Conservation (phyloP, 2,888 invertebrate genomes). For the Glaucopsyche alexis region DNA sequence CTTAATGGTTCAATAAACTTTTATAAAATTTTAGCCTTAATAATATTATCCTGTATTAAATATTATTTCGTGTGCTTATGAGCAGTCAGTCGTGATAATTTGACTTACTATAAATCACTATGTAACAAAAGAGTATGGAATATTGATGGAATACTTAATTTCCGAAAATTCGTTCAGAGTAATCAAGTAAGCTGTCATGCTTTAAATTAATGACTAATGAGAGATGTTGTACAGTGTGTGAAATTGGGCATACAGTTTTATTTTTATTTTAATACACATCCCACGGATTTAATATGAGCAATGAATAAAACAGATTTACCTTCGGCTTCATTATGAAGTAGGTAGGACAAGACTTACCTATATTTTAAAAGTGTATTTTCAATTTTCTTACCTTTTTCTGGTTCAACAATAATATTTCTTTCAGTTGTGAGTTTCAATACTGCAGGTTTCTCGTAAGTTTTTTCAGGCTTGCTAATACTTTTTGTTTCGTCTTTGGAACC, state of each 20-base stretch:
- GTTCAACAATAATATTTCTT: conserved; percentile 50
- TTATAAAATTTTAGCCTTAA: not conserved
- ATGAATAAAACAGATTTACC: not conserved
- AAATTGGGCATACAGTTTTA: not conserved
- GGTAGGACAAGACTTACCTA: not conserved
- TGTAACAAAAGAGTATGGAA: not conserved
- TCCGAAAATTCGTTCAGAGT: not conserved
- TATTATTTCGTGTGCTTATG: not conserved
- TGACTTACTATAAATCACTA: not conserved
- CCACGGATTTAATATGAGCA: not conserved
- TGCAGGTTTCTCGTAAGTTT: conserved; percentile 55
- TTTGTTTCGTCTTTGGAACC: conserved; percentile 70
- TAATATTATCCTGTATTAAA: not conserved
- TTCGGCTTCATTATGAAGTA: too few species aligned
- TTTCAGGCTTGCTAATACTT: conserved; percentile 62
- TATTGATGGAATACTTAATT: too few species aligned
- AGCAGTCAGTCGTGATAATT: not conserved
- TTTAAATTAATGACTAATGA: not conserved
- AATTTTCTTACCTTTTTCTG: conserved; percentile 50
- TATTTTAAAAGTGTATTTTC: not conserved
- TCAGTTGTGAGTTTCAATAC: conserved; percentile 54
- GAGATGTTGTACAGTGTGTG: not conserved
- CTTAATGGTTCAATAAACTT: not conserved
- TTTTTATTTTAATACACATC: not conserved
- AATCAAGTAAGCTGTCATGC: conserved; percentile 7